A percentile compares a stretch with the other conserved stretches of the same genome.
Conservation (phyloP, 2,113 vertebrate species). For the Capreolus pygargus region DNA sequence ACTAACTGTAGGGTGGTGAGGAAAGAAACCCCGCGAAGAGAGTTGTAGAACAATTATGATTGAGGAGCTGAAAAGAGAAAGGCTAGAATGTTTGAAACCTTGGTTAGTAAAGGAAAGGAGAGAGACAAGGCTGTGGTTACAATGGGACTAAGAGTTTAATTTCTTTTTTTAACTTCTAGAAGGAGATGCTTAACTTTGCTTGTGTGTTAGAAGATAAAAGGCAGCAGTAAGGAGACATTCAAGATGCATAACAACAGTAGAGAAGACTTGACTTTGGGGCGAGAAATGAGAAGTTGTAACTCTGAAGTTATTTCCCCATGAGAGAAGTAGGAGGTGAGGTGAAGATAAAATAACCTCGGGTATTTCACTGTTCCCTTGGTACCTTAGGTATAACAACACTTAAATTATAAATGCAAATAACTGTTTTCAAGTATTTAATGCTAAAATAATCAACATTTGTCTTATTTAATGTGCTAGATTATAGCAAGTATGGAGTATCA, state of each 20-base stretch:
- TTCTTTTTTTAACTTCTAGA: neutral
- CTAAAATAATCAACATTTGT: neutral
- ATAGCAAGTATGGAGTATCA: neutral
- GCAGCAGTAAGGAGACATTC: neutral
- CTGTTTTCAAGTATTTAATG: neutral
- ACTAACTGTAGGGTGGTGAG: neutral
- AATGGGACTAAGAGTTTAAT: neutral
- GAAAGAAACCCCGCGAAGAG: neutral
- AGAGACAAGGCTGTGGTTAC: neutral
- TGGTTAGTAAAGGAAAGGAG: neutral
- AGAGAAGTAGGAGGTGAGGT: neutral
- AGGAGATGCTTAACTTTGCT: neutral
- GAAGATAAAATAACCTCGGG: neutral
- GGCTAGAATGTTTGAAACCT: neutral
- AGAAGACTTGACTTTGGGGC: neutral
- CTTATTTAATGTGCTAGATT: neutral
- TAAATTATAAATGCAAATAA: neutral
- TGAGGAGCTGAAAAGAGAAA: neutral
- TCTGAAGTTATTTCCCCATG: neutral
- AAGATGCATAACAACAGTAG: neutral
- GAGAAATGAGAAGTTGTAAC: neutral
- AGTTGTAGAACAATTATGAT: neutral
- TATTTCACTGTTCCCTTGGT: neutral
- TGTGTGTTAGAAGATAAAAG: neutral
- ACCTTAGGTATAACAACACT: neutral